A percentile compares a stretch with the other conserved stretches of the same genome.
These are phyloP conservation scores for Chondrosia reniformis DNA, from an alignment of 37 sponge, comb jelly and placozoan genomes.

Conservation along the genomic window DNA sequence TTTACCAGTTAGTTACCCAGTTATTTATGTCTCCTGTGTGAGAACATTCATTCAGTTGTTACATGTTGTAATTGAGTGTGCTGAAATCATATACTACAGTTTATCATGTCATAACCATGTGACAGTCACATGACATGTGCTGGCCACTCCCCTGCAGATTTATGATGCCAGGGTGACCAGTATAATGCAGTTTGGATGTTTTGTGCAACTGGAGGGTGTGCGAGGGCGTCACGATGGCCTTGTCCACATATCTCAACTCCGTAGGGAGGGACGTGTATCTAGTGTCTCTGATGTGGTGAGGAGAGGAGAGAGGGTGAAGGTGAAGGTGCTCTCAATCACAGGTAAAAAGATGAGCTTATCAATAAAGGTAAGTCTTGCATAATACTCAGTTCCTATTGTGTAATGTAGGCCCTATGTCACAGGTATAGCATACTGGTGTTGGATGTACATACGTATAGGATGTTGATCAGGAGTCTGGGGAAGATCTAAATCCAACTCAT, in stretches of 20 bases:
- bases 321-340: slow-evolving; percentile 84
- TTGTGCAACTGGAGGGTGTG: slow-evolving; percentile 91
- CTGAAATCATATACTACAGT: neutral
- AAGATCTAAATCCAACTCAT: slow-evolving; percentile 72
- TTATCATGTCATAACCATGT: neutral
- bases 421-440: neutral
- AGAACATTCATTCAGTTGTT: too few species aligned
- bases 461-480: slow-evolving; percentile 87
- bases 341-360: slow-evolving; percentile 88
- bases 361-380: slow-evolving; percentile 65
- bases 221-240: slow-evolving; percentile 83
- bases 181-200: slow-evolving; percentile 97
- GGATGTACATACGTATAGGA: slow-evolving; percentile 41
- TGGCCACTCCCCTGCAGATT: slow-evolving; percentile 24
- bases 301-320: slow-evolving; percentile 87
- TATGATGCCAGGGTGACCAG: slow-evolving; percentile 92
- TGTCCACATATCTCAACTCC: slow-evolving; percentile 89
- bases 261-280: slow-evolving; percentile 74
- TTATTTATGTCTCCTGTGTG: too few species aligned
- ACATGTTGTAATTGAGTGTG: too few species aligned
- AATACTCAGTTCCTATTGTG: neutral
- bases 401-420: neutral
- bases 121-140: neutral
- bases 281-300: slow-evolving; percentile 81
- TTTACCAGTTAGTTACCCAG: neutral